Evolutionary conservation across 2,113 vertebrate species (phyloP).

Genomic region (Echinops telfairi): DNA sequence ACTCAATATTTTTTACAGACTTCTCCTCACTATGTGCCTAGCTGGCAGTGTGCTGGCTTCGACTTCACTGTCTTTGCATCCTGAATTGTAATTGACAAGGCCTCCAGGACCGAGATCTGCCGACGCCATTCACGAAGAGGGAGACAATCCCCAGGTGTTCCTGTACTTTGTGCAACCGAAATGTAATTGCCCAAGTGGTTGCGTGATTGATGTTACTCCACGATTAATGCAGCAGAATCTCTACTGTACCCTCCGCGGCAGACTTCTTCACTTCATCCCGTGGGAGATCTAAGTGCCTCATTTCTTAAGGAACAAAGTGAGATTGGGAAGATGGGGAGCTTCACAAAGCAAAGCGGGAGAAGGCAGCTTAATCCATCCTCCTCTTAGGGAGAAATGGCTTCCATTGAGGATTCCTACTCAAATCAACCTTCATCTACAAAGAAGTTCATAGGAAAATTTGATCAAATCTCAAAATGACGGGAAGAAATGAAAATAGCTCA

Average conservation of each 20-base stretch:
- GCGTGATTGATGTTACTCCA: conserved; percentile 74
- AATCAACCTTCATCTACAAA: conserved; percentile 69
- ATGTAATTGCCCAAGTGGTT: conserved; percentile 74
- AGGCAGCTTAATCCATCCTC: conserved; percentile 66
- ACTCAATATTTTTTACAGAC: not conserved
- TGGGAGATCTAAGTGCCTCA: conserved; percentile 79
- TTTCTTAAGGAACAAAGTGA: conserved; percentile 78
- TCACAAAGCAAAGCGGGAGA: conserved; percentile 78
- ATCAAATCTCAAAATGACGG: conserved; percentile 57
- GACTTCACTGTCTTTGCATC: conserved; percentile 56
- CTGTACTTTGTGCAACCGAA: conserved; percentile 72
- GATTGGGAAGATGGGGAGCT: conserved; percentile 70
- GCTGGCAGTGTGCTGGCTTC: not conserved
- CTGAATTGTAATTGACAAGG: conserved; percentile 46
- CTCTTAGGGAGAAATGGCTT: conserved; percentile 67
- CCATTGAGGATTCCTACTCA: conserved; percentile 38
- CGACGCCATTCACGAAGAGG: conserved; percentile 54
- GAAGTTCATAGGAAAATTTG: conserved; percentile 53
- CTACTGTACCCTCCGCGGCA: conserved; percentile 61
- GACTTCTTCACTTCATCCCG: conserved; percentile 74
- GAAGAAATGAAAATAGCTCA: conserved; percentile 61
- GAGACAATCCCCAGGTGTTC: conserved; percentile 67
- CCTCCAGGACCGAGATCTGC: conserved; percentile 36
- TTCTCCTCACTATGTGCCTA: conserved; percentile 34
- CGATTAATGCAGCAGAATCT: conserved; percentile 78